These are phyloP conservation scores for Dipodomys merriami DNA, from an alignment of 2,113 vertebrate species.

Conservation along the genomic window DNA sequence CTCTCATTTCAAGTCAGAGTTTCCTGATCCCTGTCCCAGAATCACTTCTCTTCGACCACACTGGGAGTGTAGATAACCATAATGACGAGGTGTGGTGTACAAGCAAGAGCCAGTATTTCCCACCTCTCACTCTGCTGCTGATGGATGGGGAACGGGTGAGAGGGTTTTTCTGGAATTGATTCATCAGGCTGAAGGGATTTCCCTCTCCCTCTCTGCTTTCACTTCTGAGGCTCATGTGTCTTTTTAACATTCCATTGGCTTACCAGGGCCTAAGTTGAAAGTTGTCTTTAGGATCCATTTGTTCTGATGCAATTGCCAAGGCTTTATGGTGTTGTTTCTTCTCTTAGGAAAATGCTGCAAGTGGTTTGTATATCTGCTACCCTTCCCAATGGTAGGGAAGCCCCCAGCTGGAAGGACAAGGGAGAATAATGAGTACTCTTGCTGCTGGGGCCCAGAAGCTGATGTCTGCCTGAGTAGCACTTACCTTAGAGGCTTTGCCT, in stretches of 20 bases:
- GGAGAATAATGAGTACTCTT: neutral
- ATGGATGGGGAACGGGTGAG: constrained; percentile 39
- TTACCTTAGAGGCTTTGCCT: neutral
- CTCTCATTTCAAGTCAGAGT: neutral
- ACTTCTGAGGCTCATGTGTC: constrained; percentile 52
- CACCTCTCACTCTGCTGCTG: neutral
- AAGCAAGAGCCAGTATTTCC: constrained; percentile 38
- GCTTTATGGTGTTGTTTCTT: constrained; percentile 30
- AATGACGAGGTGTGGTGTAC: neutral
- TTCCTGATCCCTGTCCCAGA: neutral
- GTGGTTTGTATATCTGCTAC: neutral
- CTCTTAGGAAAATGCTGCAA: constrained; percentile 43
- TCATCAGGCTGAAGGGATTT: constrained; percentile 44
- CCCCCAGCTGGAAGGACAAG: neutral
- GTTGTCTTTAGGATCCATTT: constrained; percentile 61
- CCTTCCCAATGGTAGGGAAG: neutral
- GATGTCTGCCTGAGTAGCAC: neutral
- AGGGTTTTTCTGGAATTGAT: constrained; percentile 65
- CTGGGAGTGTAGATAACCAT: neutral
- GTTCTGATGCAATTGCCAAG: constrained; percentile 36
- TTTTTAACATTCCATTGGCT: constrained; percentile 37
- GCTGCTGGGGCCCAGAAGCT: neutral
- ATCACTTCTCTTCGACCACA: neutral
- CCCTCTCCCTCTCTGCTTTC: constrained; percentile 48
- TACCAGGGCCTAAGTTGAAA: neutral